Conservation (phyloP, 2,888 invertebrate species). For the Leptinotarsa tumamoca region DNA sequence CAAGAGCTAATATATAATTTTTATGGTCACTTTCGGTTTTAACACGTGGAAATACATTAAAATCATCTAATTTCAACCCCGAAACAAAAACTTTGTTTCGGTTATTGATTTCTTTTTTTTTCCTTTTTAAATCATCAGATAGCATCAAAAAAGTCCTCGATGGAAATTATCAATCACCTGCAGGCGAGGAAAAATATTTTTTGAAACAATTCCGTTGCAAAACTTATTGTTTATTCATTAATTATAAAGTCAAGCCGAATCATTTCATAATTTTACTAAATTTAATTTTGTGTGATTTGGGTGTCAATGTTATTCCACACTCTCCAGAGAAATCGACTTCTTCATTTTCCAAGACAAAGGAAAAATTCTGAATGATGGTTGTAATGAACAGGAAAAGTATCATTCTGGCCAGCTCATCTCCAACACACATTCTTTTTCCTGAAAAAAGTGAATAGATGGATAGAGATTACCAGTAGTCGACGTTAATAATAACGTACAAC, state of each 20-base stretch:
- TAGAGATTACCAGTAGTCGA: neutral
- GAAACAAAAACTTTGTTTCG: no score
- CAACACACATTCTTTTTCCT: slow-evolving; percentile 89
- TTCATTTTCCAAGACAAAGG: slow-evolving; percentile 64
- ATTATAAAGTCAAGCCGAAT: neutral
- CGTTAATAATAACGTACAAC: neutral
- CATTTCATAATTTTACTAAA: slow-evolving; percentile 54
- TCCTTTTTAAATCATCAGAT: no score
- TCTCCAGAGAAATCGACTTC: slow-evolving; percentile 75
- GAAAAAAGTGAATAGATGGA: slow-evolving; percentile 44
- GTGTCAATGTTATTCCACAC: slow-evolving; percentile 81
- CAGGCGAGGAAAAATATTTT: no score
- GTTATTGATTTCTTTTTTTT: no score
- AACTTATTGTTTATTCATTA: neutral
- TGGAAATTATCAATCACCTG: no score
- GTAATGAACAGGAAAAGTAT: slow-evolving; percentile 74
- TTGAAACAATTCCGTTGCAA: no score
- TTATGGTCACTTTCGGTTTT: no score
- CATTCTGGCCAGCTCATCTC: slow-evolving; percentile 86
- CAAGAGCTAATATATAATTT: no score
- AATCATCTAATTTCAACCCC: no score
- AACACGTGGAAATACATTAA: no score
- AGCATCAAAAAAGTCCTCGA: no score
- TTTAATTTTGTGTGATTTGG: slow-evolving; percentile 70
- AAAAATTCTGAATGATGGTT: slow-evolving; percentile 73